phyloP scores from a whole-genome alignment of 1,140 invertebrate genomes.

The Latrodectus geometricus region DNA sequence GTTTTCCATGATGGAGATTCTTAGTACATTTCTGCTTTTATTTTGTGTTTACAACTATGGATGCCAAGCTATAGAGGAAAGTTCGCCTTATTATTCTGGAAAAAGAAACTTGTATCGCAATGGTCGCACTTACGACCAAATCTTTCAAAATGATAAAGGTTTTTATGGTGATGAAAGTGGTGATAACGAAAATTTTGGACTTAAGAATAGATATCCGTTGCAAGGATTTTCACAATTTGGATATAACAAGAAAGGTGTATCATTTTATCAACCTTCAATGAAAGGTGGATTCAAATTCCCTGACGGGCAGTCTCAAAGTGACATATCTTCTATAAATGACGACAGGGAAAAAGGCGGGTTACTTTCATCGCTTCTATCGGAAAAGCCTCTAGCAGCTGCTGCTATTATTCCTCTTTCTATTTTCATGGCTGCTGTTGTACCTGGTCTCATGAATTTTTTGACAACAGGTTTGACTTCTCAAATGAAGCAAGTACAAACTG shows the following conservation, averaged over 20 bases:
- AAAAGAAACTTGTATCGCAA: not conserved
- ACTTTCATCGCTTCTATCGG: slow-evolving; percentile 26
- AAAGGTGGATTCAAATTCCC: slow-evolving; percentile 23
- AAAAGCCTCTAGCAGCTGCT: slow-evolving; percentile 25
- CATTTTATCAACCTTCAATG: not conserved
- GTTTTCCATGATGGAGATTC: not conserved
- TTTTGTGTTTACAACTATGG: not conserved
- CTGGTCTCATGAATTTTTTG: slow-evolving; percentile 45
- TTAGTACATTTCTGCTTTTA: not conserved
- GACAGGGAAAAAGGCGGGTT: not conserved
- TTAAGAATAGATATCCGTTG: not conserved
- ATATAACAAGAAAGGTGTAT: slow-evolving; percentile 9
- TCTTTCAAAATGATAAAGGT: too few relatives aligned
- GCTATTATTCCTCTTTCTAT: slow-evolving; percentile 37
- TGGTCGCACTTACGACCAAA: slow-evolving; percentile 20
- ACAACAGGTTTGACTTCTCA: not conserved
- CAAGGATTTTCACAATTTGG: not conserved
- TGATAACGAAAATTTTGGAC: slow-evolving; percentile 12
- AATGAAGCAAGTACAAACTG: not conserved
- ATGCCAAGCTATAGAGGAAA: too few relatives aligned
- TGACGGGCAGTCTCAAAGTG: not conserved
- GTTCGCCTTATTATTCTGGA: too few relatives aligned
- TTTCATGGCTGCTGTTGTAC: slow-evolving; percentile 14
- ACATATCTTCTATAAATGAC: slow-evolving; percentile 2
- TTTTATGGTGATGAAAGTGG: slow-evolving; percentile 23